Evolutionary conservation across 2,888 invertebrate species (phyloP).

Genomic region (Mystacides longicornis): DNA sequence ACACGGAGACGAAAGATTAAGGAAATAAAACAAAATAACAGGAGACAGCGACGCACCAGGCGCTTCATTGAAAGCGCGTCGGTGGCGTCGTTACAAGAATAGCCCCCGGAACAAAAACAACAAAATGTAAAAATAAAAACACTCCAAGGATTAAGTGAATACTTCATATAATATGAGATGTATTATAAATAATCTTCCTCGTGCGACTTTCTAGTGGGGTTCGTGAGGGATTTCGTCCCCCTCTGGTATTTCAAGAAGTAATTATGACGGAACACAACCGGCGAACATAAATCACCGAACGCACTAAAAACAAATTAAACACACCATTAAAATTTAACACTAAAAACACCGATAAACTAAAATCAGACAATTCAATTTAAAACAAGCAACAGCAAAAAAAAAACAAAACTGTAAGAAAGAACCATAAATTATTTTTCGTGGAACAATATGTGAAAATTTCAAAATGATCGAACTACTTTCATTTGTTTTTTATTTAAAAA

Average conservation of each 20-base stretch:
- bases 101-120: not conserved
- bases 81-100: not conserved
- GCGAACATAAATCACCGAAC: not conserved
- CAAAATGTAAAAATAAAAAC: not conserved
- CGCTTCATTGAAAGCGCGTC: not conserved
- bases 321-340: not conserved
- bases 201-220: not conserved
- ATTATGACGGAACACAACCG: not conserved
- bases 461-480: too few relatives aligned
- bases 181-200: not conserved
- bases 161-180: constrained; percentile 1
- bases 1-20: not conserved
- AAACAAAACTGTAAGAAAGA: too few relatives aligned
- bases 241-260: not conserved
- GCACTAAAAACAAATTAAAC: not conserved
- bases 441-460: too few relatives aligned
- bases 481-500: too few relatives aligned
- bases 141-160: not conserved
- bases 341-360: not conserved
- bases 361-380: too few relatives aligned
- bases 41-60: not conserved
- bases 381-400: too few relatives aligned
- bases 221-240: not conserved
- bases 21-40: not conserved
- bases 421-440: too few relatives aligned